Percentiles rank a stretch among this genome's conserved stretches.
These are phyloP conservation scores for Acomys russatus DNA, from an alignment of 2,797 vertebrate genomes.

Conservation along the genomic window DNA sequence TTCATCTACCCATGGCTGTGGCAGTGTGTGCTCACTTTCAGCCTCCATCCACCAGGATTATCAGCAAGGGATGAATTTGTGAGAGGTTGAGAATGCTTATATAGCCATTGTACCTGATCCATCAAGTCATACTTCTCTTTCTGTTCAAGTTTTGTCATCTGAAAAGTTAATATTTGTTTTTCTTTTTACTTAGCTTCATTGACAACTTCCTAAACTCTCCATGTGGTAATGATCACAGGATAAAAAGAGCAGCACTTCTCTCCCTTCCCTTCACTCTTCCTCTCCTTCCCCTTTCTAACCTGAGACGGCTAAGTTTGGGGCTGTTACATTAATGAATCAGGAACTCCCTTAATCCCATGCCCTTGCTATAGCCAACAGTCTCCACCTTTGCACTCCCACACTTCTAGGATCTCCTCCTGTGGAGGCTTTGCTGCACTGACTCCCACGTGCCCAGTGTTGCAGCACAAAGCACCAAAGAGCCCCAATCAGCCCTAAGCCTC, in stretches of 20 bases:
- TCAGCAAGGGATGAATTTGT: background rate
- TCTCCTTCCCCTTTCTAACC: background rate
- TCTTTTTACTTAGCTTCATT: conserved; percentile 31
- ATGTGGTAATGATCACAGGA: background rate
- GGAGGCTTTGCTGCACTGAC: conserved; percentile 2
- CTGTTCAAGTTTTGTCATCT: conserved; percentile 32
- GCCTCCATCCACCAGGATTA: background rate
- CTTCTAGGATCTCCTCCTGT: background rate
- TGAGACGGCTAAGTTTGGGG: background rate
- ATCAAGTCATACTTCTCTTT: conserved; percentile 1
- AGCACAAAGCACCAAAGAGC: conserved; percentile 5
- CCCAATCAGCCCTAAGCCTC: background rate
- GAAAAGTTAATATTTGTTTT: background rate
- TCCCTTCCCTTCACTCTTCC: background rate
- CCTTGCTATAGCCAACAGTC: background rate
- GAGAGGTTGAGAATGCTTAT: background rate
- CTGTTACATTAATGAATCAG: background rate
- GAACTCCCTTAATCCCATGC: background rate
- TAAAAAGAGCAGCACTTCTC: background rate
- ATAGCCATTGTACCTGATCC: background rate
- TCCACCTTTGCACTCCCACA: background rate
- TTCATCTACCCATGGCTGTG: background rate
- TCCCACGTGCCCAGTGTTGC: background rate
- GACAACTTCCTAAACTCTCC: background rate
- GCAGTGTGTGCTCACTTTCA: too few species aligned